Conservation (phyloP, 2,113 vertebrate species). For the Stigmatopora argus region DNA sequence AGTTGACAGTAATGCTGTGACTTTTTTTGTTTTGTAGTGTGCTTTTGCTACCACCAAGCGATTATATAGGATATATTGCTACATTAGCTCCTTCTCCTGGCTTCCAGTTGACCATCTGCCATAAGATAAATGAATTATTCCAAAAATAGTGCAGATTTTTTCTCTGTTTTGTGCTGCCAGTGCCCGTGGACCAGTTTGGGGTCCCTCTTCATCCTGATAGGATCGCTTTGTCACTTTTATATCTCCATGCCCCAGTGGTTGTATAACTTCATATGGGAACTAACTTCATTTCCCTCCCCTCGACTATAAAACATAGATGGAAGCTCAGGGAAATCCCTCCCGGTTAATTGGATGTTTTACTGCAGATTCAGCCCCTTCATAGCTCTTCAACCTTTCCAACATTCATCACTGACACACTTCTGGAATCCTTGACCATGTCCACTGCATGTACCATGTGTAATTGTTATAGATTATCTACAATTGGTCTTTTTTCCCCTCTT, state of each 20-base stretch:
- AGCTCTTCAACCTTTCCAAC: slow-evolving; percentile 20
- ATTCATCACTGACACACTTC: slow-evolving; percentile 2
- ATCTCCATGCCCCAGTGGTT: slow-evolving; percentile 25
- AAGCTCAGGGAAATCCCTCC: slow-evolving; percentile 30
- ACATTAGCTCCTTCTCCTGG: not conserved
- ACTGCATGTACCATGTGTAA: slow-evolving; percentile 1
- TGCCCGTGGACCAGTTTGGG: not conserved
- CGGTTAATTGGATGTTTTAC: slow-evolving; percentile 49
- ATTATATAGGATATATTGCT: no score
- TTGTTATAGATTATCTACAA: not conserved
- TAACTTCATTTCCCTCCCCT: not conserved
- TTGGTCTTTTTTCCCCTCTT: not conserved
- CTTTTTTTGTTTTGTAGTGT: no score
- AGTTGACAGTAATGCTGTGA: no score
- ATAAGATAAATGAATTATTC: not conserved
- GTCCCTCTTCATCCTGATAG: not conserved
- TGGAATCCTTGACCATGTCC: slow-evolving; percentile 16
- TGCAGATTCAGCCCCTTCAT: slow-evolving; percentile 32
- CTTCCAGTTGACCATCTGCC: not conserved
- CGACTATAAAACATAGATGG: slow-evolving; percentile 26
- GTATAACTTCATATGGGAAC: slow-evolving; percentile 39
- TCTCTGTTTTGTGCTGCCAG: not conserved
- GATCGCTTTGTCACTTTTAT: slow-evolving; percentile 2
- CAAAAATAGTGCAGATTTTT: not conserved
- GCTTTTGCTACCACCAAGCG: no score